These are phyloP conservation scores for Platysteira castanea DNA, from an alignment of 2,113 vertebrate species.

Conservation along the genomic window DNA sequence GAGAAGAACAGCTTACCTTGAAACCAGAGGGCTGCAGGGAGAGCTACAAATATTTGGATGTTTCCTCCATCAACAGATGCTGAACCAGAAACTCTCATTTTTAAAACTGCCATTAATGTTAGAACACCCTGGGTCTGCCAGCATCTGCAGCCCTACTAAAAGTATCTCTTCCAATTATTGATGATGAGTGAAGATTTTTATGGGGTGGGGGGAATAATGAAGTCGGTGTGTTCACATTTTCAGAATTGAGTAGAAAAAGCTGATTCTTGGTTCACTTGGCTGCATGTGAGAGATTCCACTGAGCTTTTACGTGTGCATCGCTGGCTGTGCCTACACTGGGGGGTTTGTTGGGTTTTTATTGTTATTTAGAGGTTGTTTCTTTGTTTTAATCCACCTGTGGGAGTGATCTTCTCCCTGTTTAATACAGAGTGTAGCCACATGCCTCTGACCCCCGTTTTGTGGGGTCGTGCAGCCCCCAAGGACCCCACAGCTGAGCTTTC, in stretches of 20 bases:
- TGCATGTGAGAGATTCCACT: accelerated
- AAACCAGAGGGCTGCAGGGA: background rate
- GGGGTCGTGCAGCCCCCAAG: background rate
- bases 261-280: background rate
- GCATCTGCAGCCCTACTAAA: background rate
- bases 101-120: background rate
- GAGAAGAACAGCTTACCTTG: background rate
- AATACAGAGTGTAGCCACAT: background rate
- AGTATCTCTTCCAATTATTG: background rate
- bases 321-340: accelerated
- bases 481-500: background rate
- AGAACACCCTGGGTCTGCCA: background rate
- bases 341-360: background rate
- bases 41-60: background rate
- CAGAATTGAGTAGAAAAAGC: background rate
- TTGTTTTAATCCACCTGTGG: background rate
- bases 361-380: background rate
- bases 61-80: background rate
- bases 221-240: background rate
- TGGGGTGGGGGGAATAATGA: background rate
- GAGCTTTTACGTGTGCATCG: background rate
- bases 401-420: background rate
- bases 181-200: background rate
- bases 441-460: accelerated
- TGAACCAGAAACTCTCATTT: background rate